Evolutionary conservation across 2,888 invertebrate genomes (phyloP).

Genomic region (Rotaria socialis): DNA sequence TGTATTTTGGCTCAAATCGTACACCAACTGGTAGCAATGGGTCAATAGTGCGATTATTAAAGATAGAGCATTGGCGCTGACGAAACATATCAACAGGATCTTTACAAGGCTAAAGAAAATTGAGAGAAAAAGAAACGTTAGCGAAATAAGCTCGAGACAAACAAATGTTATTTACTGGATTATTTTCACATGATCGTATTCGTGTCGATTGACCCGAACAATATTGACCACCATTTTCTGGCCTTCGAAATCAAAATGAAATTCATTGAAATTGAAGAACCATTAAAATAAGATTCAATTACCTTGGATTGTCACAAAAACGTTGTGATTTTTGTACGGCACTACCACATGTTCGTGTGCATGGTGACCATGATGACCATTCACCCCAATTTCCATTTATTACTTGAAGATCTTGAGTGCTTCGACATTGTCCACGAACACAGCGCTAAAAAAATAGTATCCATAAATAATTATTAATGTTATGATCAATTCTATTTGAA

Average conservation of each 20-base stretch:
- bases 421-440: slow-evolving; percentile 30
- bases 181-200: slow-evolving; percentile 29
- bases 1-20: slow-evolving; percentile 35
- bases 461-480: too few species aligned
- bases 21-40: slow-evolving; percentile 9
- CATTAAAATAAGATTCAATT: neutral
- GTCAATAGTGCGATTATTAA: slow-evolving; percentile 8
- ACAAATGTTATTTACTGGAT: neutral
- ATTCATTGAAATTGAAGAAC: neutral
- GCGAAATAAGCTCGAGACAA: neutral
- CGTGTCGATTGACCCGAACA: slow-evolving; percentile 16
- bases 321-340: slow-evolving; percentile 39
- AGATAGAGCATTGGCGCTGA: neutral
- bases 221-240: slow-evolving; percentile 34
- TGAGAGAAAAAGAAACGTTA: neutral
- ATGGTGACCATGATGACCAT: slow-evolving; percentile 39
- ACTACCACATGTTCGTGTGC: slow-evolving; percentile 39
- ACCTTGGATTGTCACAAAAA: slow-evolving; percentile 39
- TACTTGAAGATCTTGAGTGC: neutral
- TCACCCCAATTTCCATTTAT: slow-evolving; percentile 40
- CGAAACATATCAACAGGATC: slow-evolving; percentile 37
- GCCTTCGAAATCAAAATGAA: neutral
- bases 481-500: neutral
- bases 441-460: neutral
- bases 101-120: neutral